Percentiles rank a stretch among this genome's conserved stretches.
These are phyloP conservation scores for Tyrannus savana DNA, from an alignment of 2,113 vertebrate species.

Conservation along the genomic window DNA sequence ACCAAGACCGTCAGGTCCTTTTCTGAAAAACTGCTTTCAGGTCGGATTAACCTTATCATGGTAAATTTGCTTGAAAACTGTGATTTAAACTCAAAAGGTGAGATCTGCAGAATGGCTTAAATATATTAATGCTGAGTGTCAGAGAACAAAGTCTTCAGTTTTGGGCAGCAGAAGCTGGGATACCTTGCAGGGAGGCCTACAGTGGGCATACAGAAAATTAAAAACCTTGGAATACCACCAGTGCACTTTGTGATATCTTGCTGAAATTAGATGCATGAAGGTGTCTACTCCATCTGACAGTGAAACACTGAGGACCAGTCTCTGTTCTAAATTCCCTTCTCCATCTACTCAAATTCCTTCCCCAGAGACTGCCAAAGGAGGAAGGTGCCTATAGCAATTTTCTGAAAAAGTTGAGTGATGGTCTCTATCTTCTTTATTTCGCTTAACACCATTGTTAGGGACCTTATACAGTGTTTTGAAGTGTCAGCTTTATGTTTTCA, in stretches of 20 bases:
- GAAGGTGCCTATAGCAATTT: background rate
- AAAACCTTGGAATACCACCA: background rate
- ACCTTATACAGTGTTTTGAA: background rate
- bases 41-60: background rate
- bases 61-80: background rate
- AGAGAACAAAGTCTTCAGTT: background rate
- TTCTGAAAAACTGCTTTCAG: background rate
- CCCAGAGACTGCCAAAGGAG: background rate
- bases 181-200: background rate
- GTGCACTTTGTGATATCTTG: fast-evolving
- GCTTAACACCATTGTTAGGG: background rate
- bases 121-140: background rate
- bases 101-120: background rate
- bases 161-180: background rate
- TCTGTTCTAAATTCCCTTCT: background rate
- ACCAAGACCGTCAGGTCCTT: background rate
- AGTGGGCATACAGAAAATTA: background rate
- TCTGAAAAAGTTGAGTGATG: background rate
- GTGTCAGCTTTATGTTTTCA: background rate
- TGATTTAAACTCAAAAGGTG: background rate
- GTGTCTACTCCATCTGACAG: background rate
- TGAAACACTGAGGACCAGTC: background rate
- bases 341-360: background rate
- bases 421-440: background rate
- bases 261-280: background rate